Conservation (phyloP, 2,797 vertebrate species). For the Discoglossus pictus region DNA sequence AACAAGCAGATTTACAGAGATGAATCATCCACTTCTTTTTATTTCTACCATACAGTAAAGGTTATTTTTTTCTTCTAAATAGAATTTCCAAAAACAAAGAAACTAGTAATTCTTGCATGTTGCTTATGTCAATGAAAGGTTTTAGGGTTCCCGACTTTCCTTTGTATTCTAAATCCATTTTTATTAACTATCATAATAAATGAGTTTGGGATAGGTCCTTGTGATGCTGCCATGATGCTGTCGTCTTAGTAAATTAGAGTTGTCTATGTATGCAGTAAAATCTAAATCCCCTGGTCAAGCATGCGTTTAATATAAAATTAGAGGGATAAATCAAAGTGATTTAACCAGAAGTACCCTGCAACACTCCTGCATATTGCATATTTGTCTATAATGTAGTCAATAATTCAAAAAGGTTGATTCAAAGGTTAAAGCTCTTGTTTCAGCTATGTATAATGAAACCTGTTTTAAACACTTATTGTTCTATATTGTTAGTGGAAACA, state of each 20-base stretch:
- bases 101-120: conserved; percentile 54
- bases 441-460: background rate
- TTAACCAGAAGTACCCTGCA: conserved; percentile 43
- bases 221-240: conserved; percentile 48
- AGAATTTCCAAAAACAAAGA: conserved; percentile 71
- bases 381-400: conserved; percentile 41
- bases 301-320: conserved; percentile 30
- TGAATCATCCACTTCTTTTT: conserved; percentile 95
- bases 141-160: conserved; percentile 33
- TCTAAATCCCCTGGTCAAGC: conserved; percentile 39
- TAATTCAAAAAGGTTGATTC: conserved; percentile 48
- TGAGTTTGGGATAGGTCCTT: conserved; percentile 44
- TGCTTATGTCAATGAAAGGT: conserved; percentile 53
- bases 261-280: conserved; percentile 42
- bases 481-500: background rate
- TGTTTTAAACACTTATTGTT: conserved; percentile 2
- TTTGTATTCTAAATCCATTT: conserved; percentile 21
- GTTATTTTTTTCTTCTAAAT: conserved; percentile 76
- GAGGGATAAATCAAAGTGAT: conserved; percentile 41
- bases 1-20: conserved; percentile 97
- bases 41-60: conserved; percentile 86
- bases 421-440: conserved; percentile 41
- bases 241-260: conserved; percentile 43
- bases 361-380: conserved; percentile 31
- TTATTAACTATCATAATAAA: conserved; percentile 45